These are phyloP conservation scores for Drosophila nigrodunni DNA, from an alignment of 1,140 invertebrate species.

Conservation along the genomic window DNA sequence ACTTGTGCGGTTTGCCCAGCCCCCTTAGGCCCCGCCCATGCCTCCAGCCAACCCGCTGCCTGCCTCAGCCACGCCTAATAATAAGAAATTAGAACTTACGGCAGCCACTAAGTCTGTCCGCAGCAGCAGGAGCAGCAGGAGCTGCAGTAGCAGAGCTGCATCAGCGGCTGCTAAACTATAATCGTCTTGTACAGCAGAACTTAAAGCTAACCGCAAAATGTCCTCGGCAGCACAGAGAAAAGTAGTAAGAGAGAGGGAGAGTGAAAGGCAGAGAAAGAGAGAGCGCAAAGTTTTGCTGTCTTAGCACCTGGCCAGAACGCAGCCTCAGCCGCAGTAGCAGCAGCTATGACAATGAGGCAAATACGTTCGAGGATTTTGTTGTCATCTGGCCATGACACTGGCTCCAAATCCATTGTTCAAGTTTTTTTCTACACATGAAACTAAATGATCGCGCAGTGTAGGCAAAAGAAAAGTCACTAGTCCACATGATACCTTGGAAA, in stretches of 20 bases:
- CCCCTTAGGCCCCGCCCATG: neutral
- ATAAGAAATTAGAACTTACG: conserved; percentile 83
- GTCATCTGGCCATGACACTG: conserved; percentile 17
- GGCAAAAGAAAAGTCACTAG: no score
- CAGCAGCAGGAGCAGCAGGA: conserved; percentile 46
- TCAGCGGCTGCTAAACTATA: conserved; percentile 48
- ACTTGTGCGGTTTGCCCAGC: conserved; percentile 64
- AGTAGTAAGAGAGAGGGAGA: conserved; percentile 10
- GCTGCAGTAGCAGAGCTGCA: conserved; percentile 39
- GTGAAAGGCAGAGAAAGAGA: neutral
- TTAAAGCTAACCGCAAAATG: conserved; percentile 72
- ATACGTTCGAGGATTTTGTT: conserved; percentile 25
- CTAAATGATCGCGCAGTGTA: neutral
- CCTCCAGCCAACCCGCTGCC: neutral
- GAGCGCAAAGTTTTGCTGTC: conserved; percentile 26
- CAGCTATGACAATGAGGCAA: conserved; percentile 30
- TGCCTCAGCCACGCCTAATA: conserved; percentile 70
- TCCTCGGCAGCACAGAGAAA: conserved; percentile 37
- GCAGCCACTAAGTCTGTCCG: conserved; percentile 80
- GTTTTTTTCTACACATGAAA: neutral
- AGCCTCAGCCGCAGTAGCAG: neutral
- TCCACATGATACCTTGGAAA: no score
- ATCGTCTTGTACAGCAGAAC: conserved; percentile 72
- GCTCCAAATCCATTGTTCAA: neutral
- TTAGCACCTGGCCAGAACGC: conserved; percentile 39